Base-by-base conservation (phyloP, 2,797 vertebrate species). In the Carapus acus region DNA sequence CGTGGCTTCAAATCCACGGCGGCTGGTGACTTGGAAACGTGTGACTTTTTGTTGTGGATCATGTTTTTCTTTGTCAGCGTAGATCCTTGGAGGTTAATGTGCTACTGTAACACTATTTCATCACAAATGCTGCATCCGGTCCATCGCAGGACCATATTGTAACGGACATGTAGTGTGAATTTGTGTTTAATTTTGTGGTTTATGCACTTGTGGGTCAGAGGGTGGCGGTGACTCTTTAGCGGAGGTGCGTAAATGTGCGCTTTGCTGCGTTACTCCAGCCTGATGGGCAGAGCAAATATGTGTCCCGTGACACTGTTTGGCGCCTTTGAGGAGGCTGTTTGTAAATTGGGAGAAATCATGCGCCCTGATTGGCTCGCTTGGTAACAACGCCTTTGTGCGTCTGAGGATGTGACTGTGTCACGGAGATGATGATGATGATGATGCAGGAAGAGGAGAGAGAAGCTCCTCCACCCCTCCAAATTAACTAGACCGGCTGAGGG, bases 111-210 rank as follows among this genome's bases (percentile, higher is more conserved):
- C 71, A 67, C 60, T 47, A 62, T 67, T 18, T 64, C 50, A 33
- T 54, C 47, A 43, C 60, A 37, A 78, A 80, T 76, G 73, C 79
- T 84, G 82, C 79, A 83, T 72, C 67, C 41, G 17, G 43, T 72
- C 41, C 4, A 54, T 43, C 67, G 57, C 54, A 8, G 72, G 74
- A 75, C 47, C 44, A 1, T 63, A 61, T 71, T 45, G 53, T 56
- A 23, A 70, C 36, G 44, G 74, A 63, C 78, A 69, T 49, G 15
- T 58, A 59, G 52, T 72, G 9, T 9, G 9, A 5, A 27, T 27
- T 27, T 58, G 49, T 54, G 46, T 61, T 62, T 57, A 50, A 65
- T n/a, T n/a, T n/a, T n/a, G n/a, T n/a, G n/a, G n/a, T n/a, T 57
- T 43, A 31, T 68, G 22, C 43, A 11, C 43, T 49, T 24, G 11